Base-by-base conservation (phyloP, 2,113 vertebrate genomes). In the Eulemur rufifrons region DNA sequence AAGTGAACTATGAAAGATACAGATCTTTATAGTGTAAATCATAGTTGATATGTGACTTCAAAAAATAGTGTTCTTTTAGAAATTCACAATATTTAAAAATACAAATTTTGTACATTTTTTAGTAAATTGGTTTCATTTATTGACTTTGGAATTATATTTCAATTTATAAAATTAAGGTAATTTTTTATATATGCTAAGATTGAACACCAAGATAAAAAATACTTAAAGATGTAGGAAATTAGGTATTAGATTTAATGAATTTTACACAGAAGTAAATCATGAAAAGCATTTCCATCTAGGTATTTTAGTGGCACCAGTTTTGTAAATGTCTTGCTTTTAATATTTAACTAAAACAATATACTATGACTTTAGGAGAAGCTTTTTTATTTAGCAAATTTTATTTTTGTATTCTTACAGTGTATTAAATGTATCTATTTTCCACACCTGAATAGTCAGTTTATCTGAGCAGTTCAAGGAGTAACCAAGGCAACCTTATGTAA, bases 401-500 rank as follows among this genome's bases (percentile, higher is more conserved):
- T 37, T 89, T 89, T 66, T 95, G 6, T 80, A 17, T 77, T 86
- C n/a, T 91, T 69, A 29, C 7, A 64, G 12, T 54, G 1, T 39
- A 45, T 52, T 11, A 50, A 10, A 39, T 84, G 2, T 84, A 71
- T 59, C 27, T 9, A 37, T 82, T 94, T 84, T 84, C 18, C 68
- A 85, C n/a, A 90, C 32, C 32, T 92, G 39, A 87, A 64, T 54
- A 85, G 25, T 84, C 37, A 39, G 23, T 81, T 89, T 82, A 56
- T 80, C 68, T 83, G 61, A 82, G 50, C 6, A 84, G 39, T 94
- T 97, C 14, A 86, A 85, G 14, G 39, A 86, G 47, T 95, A 96
- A 95, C 66, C 82, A 95, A 94, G 86, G 42, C 78, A 97, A 63
- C 27, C n/a, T 93, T 95, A 81, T 82, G 23, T 80, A 87, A 54